phyloP scores from a whole-genome alignment of 2,113 vertebrate species.

The Hydropotes inermis region DNA sequence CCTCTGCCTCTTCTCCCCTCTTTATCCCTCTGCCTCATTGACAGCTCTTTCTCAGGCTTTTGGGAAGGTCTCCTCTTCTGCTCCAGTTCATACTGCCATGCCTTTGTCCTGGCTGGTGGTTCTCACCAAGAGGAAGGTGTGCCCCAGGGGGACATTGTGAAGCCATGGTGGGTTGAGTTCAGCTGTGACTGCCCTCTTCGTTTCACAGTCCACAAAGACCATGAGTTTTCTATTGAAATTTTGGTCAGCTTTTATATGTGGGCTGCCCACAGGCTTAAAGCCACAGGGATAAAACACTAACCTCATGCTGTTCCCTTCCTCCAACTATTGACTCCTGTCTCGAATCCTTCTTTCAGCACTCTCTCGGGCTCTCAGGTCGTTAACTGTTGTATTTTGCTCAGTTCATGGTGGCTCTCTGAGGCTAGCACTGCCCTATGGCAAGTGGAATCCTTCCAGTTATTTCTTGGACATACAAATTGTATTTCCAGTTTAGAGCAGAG shows the following conservation, averaged over 20 bases:
- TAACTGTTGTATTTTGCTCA: neutral
- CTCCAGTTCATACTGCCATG: neutral
- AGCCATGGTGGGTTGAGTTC: neutral
- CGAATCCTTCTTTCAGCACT: neutral
- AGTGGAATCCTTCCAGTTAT: neutral
- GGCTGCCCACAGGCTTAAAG: neutral
- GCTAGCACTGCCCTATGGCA: neutral
- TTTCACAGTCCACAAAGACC: neutral
- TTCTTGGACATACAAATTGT: neutral
- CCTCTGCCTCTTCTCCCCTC: rapidly evolving
- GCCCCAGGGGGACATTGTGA: neutral
- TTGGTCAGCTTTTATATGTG: neutral
- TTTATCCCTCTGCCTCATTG: neutral
- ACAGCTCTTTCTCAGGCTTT: neutral
- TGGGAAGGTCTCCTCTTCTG: neutral
- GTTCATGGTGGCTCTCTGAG: neutral
- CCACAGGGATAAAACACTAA: neutral
- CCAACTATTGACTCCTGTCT: neutral
- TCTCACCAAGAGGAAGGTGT: neutral
- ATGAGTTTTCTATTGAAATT: neutral
- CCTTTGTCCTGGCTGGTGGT: neutral
- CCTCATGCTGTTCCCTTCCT: neutral
- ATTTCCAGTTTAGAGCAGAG: neutral
- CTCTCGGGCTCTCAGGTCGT: neutral
- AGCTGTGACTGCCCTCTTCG: neutral